These are phyloP conservation scores for Drosophila subobscura DNA, from an alignment of 1,140 invertebrate genomes.

Conservation along the genomic window DNA sequence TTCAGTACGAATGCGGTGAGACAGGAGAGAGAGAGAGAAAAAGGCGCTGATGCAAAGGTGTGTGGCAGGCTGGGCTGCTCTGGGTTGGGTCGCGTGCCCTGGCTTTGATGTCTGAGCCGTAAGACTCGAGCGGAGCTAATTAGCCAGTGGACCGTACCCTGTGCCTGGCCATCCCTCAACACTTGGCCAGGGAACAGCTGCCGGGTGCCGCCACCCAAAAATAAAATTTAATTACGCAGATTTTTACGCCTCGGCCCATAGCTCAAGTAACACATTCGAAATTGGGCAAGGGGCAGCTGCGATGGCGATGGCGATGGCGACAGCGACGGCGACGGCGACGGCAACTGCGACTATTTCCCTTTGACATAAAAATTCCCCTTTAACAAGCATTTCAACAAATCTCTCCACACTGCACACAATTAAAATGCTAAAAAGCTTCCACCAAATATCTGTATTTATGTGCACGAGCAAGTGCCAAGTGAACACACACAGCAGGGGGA, in stretches of 20 bases:
- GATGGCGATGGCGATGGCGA: background rate
- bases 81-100: slow-evolving; percentile 59
- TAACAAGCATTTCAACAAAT: slow-evolving; percentile 81
- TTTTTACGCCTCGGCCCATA: slow-evolving; percentile 76
- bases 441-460: slow-evolving; percentile 31
- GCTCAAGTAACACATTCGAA: slow-evolving; percentile 72
- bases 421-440: slow-evolving; percentile 72
- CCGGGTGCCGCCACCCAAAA: slow-evolving; percentile 40
- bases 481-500: background rate
- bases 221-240: slow-evolving; percentile 81
- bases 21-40: background rate
- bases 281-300: slow-evolving; percentile 9
- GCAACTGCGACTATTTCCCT: slow-evolving; percentile 66
- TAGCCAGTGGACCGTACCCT: slow-evolving; percentile 57
- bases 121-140: slow-evolving; percentile 64
- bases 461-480: slow-evolving; percentile 24
- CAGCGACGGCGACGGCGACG: background rate
- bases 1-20: background rate
- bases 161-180: slow-evolving; percentile 64
- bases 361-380: slow-evolving; percentile 78
- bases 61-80: slow-evolving; percentile 17
- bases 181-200: slow-evolving; percentile 56
- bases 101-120: slow-evolving; percentile 66
- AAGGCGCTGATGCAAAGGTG: slow-evolving; percentile 47
- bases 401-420: slow-evolving; percentile 71